Evolutionary conservation across 2,113 vertebrate genomes (phyloP).

Genomic region (Bombycilla garrulus): DNA sequence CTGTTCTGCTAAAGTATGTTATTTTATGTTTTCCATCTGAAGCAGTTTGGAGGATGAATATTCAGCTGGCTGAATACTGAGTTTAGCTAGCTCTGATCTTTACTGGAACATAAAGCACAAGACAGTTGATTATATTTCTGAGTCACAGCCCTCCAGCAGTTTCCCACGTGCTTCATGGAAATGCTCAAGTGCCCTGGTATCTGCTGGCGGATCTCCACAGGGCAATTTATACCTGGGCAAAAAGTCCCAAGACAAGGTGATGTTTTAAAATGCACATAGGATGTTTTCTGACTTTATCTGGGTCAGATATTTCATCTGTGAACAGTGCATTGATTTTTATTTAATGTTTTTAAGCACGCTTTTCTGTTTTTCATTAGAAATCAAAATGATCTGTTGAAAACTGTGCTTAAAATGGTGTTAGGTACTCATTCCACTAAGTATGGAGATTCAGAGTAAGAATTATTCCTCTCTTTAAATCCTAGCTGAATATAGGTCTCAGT

Average conservation of each 20-base stretch:
- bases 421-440: neutral
- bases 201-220: slow-evolving; percentile 31
- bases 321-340: neutral
- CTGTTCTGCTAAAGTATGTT: neutral
- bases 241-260: neutral
- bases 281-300: neutral
- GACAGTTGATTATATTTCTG: neutral
- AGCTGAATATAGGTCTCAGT: neutral
- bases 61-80: neutral
- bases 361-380: neutral
- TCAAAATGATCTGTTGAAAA: neutral
- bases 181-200: neutral
- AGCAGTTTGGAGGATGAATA: neutral
- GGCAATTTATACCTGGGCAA: neutral
- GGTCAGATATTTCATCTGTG: neutral
- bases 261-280: neutral
- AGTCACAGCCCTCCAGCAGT: neutral
- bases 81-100: neutral
- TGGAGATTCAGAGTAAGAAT: neutral
- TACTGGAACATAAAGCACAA: neutral
- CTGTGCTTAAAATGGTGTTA: neutral
- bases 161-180: neutral
- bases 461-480: neutral
- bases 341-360: neutral
- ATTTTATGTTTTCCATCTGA: neutral